Evolutionary conservation across 1,140 invertebrate genomes (phyloP), one percentile per base, ranked within the genome.

Genomic region (Archivesica marissinica): DNA sequence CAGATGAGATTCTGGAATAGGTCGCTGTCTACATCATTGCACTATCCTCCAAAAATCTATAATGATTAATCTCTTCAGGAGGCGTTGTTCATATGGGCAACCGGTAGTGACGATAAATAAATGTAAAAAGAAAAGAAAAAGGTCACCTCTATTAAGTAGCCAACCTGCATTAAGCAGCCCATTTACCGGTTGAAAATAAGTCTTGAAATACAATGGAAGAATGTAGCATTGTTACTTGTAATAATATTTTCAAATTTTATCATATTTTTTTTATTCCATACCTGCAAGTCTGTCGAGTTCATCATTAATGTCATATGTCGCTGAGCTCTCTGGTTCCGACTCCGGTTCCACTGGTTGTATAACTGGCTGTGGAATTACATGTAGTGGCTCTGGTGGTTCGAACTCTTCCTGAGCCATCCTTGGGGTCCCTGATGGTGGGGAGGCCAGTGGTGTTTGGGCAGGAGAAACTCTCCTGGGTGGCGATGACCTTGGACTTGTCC

Each of bases 251-350:
- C n/a, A n/a, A n/a, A n/a, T n/a, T n/a, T n/a, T n/a, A n/a, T n/a
- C 41, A 47, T 47, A 9, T 47, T 9, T 47, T 47, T 47, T 47
- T 47, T 47, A 47, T 9, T 47, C 3, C 33, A 28, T 79, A 91
- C 91, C 86, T 78, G 85, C 86, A 17, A 92, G 85, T 41, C 78
- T 83, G 41, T 89, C 41, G 9, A 92, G 79, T 64, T 92, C 91
- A 54, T 91, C 89, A 54, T 88, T 89, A 3, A 92, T 89, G 79
- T 92, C 91, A 23, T 91, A 47, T 7, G 90, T 91, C 0, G 81
- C 87, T 4, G 90, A 89, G n/a, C 52, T 79, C 39, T 92, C 91
- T 38, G 88, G 86, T 39, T 92, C 91, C 30, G 87, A 88, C 33
- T 92, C 91, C 28, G 64, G 75, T 64, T 86, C 82, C 6, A 41